Evolutionary conservation across 1,140 invertebrate genomes (phyloP).

Genomic region (Drosophila pectinifera): DNA sequence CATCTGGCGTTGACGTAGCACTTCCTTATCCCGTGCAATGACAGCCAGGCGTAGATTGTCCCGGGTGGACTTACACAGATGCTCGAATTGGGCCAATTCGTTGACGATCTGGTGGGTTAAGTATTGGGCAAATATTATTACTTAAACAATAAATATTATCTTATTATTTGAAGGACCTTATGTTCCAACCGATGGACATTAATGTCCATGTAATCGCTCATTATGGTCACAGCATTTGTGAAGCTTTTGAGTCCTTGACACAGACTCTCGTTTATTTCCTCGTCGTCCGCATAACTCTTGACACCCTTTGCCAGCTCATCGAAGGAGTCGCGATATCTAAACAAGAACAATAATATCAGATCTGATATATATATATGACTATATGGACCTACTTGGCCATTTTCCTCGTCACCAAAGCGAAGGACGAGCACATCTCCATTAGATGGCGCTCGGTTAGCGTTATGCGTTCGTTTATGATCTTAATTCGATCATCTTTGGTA

Average conservation of each 20-base stretch:
- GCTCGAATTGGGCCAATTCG: slow-evolving; percentile 89
- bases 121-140: too few species aligned
- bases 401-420: slow-evolving; percentile 89
- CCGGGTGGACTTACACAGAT: slow-evolving; percentile 89
- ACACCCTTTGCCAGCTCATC: slow-evolving; percentile 89
- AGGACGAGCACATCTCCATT: slow-evolving; percentile 88
- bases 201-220: slow-evolving; percentile 90
- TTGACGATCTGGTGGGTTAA: too few species aligned
- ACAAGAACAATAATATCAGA: neutral
- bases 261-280: slow-evolving; percentile 89
- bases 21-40: slow-evolving; percentile 88
- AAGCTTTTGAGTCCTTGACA: slow-evolving; percentile 88
- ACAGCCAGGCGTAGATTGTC: slow-evolving; percentile 91
- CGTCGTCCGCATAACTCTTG: slow-evolving; percentile 88
- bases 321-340: slow-evolving; percentile 88
- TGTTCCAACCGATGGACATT: slow-evolving; percentile 89
- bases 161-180: slow-evolving; percentile 86
- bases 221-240: slow-evolving; percentile 88
- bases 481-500: slow-evolving; percentile 81
- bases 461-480: slow-evolving; percentile 89
- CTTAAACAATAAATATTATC: too few species aligned
- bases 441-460: slow-evolving; percentile 89
- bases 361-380: neutral
- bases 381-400: slow-evolving; percentile 87
- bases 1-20: slow-evolving; percentile 87